Conservation (phyloP, 2,888 invertebrate genomes). For the Eremobia ochroleuca region DNA sequence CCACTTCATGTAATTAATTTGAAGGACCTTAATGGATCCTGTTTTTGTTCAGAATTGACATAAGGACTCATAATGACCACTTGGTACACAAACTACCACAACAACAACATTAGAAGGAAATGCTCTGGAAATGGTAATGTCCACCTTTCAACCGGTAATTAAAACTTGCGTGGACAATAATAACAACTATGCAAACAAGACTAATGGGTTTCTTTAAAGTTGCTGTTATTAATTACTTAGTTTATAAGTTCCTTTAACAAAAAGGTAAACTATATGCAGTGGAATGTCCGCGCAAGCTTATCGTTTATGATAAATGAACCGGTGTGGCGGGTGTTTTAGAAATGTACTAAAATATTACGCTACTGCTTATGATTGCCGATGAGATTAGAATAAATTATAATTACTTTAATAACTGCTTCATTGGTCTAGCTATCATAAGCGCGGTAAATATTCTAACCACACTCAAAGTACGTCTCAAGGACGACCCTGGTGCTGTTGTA, state of each 20-base stretch:
- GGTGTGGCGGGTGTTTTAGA: slow-evolving; percentile 46
- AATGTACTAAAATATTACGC: slow-evolving; percentile 55
- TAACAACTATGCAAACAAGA: slow-evolving; percentile 46
- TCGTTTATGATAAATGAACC: slow-evolving; percentile 56
- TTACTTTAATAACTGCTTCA: slow-evolving; percentile 23
- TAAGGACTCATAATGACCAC: not conserved
- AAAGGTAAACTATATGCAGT: slow-evolving; percentile 53
- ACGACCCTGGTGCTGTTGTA: not conserved
- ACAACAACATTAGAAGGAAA: slow-evolving; percentile 31
- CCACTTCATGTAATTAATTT: not conserved
- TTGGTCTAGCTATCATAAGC: not conserved
- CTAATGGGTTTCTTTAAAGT: slow-evolving; percentile 49
- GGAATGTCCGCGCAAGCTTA: slow-evolving; percentile 56
- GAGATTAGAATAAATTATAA: slow-evolving; percentile 56
- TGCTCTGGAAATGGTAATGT: slow-evolving; percentile 29
- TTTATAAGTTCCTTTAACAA: slow-evolving; percentile 49
- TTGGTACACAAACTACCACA: not conserved
- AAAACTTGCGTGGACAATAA: slow-evolving; percentile 28
- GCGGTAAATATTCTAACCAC: not conserved
- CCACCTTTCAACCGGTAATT: slow-evolving; percentile 26
- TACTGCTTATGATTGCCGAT: slow-evolving; percentile 41
- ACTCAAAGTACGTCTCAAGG: not conserved
- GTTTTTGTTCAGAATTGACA: not conserved
- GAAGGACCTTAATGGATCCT: not conserved
- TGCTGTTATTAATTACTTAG: slow-evolving; percentile 27